phyloP scores from a whole-genome alignment of 2,113 vertebrate species.

The Nothobranchius furzeri region DNA sequence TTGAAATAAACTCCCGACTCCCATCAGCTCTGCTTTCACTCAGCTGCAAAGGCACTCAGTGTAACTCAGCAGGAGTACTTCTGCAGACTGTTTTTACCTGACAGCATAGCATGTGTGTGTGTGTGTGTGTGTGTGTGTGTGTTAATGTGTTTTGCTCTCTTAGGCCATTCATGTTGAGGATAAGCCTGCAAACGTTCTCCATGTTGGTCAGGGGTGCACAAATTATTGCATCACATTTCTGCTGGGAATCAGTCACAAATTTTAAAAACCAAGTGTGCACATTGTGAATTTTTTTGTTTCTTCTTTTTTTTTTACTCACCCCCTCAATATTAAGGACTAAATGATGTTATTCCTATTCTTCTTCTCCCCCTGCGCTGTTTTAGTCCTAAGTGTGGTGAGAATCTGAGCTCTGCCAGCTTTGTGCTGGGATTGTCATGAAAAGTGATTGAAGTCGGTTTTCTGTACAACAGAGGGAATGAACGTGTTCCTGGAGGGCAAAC shows the following conservation, averaged over 20 bases:
- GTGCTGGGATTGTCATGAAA: slow-evolving; percentile 2
- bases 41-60: slow-evolving; percentile 31
- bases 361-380: slow-evolving; percentile 5
- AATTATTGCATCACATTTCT: slow-evolving; percentile 47
- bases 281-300: slow-evolving; percentile 13
- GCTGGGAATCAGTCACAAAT: slow-evolving; percentile 5
- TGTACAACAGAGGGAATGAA: background rate
- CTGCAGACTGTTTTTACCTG: slow-evolving; percentile 3
- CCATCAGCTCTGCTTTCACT: slow-evolving; percentile 33
- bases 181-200: slow-evolving; percentile 27
- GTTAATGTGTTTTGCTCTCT: slow-evolving; percentile 3
- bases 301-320: slow-evolving; percentile 17
- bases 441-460: slow-evolving; percentile 23
- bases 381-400: slow-evolving; percentile 27
- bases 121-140: background rate
- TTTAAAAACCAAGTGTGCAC: slow-evolving; percentile 2
- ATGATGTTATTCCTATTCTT: slow-evolving; percentile 11
- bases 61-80: slow-evolving; percentile 35
- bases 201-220: slow-evolving; percentile 2
- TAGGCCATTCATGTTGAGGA: slow-evolving; percentile 7
- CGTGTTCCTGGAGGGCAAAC: background rate
- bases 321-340: slow-evolving; percentile 12
- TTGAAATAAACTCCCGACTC: slow-evolving; percentile 19
- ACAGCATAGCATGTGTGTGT: background rate
- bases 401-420: slow-evolving; percentile 12